Percentiles rank a stretch among this genome's conserved stretches.
Evolutionary conservation across 2,797 vertebrate genomes (phyloP).

Genomic region (Merluccius polli): DNA sequence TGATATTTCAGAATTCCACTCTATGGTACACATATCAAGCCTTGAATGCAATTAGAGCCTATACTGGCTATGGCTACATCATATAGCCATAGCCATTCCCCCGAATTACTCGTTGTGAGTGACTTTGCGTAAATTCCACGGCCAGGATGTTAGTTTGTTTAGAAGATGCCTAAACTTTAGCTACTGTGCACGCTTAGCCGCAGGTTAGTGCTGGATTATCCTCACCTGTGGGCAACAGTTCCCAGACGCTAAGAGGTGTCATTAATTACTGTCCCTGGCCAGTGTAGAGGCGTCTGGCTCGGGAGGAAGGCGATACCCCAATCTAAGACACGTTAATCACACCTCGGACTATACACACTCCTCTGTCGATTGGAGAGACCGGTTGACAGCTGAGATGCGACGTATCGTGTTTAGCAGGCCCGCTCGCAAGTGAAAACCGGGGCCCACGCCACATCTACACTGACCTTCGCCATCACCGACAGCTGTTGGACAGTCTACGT

Average conservation of each 20-base stretch:
- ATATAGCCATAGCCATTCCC: not conserved
- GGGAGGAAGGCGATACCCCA: conserved; percentile 79
- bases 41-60: not conserved
- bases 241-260: conserved; percentile 74
- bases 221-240: conserved; percentile 43
- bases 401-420: conserved; percentile 48
- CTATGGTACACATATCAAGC: not conserved
- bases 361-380: conserved; percentile 26
- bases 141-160: not conserved
- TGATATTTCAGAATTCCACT: not conserved
- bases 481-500: conserved; percentile 58
- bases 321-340: conserved; percentile 86
- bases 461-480: conserved; percentile 44
- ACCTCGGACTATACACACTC: conserved; percentile 63
- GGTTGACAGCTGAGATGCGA: conserved; percentile 43
- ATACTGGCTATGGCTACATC: not conserved
- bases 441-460: conserved; percentile 34
- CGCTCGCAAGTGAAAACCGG: conserved; percentile 31
- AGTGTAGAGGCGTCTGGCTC: conserved; percentile 81
- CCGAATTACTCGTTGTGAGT: not conserved
- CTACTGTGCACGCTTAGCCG: conserved; percentile 4
- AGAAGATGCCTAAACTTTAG: conserved; percentile 6
- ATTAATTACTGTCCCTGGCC: conserved; percentile 87
- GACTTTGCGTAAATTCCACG: not conserved
- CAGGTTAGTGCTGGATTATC: not conserved